phyloP scores from a whole-genome alignment of 2,797 vertebrate species.

The Anguilla marmorata region DNA sequence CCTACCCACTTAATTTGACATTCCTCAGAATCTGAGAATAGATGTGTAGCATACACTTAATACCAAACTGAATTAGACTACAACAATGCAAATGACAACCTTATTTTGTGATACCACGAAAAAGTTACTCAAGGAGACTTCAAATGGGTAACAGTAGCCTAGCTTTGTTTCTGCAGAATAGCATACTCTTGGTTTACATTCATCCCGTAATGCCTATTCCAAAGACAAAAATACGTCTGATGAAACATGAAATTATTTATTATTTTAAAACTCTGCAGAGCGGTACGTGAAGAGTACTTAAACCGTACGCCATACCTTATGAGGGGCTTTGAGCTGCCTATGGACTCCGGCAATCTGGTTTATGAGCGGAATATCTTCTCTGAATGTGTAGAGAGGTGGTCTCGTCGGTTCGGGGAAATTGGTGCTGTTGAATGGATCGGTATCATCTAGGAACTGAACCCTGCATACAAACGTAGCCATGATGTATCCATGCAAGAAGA shows the following conservation, averaged over 20 bases:
- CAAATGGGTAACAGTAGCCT: background rate
- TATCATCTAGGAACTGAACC: slow-evolving; percentile 87
- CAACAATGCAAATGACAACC: background rate
- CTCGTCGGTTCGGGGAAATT: slow-evolving; percentile 85
- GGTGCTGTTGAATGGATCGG: slow-evolving; percentile 87
- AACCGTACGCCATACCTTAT: slow-evolving; percentile 71
- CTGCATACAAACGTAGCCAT: slow-evolving; percentile 83
- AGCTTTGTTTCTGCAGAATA: background rate
- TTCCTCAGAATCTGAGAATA: background rate
- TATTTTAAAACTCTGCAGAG: background rate
- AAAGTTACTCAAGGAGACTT: background rate
- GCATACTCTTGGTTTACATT: background rate
- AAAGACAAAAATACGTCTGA: background rate
- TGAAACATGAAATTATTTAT: background rate
- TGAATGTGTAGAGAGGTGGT: slow-evolving; percentile 81
- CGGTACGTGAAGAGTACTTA: background rate
- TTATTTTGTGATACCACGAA: background rate
- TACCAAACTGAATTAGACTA: background rate
- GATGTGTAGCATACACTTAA: background rate
- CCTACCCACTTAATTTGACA: background rate
- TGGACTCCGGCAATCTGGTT: slow-evolving; percentile 83
- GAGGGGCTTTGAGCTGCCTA: slow-evolving; percentile 80
- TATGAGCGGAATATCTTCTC: slow-evolving; percentile 79
- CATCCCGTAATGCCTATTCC: background rate
- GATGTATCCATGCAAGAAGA: slow-evolving; percentile 72